phyloP scores from a whole-genome alignment of 2,113 vertebrate genomes.

The Heliornis fulica region DNA sequence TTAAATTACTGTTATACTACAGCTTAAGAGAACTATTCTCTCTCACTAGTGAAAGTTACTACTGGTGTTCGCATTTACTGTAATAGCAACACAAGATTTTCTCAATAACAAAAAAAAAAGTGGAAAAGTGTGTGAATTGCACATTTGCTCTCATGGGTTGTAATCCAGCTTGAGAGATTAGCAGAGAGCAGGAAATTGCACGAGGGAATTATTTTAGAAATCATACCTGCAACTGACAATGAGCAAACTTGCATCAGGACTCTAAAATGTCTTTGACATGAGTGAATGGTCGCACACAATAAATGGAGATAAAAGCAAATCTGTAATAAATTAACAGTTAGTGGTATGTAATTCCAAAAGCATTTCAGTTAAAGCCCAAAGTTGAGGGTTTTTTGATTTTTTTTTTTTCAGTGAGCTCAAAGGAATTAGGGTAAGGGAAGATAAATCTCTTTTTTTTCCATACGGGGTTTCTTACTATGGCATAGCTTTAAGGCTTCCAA shows the following conservation, averaged over 20 bases:
- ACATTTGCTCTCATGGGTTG: not conserved
- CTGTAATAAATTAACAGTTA: not conserved
- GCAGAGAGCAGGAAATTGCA: not conserved
- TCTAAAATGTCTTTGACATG: not conserved
- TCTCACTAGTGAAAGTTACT: not conserved
- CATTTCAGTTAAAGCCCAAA: not conserved
- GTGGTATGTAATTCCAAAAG: not conserved
- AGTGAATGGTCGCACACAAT: not conserved
- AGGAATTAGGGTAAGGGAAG: rapidly evolving
- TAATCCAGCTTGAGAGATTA: not conserved
- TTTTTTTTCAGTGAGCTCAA: not conserved
- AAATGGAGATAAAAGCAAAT: not conserved
- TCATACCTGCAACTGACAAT: not conserved
- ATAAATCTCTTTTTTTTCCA: not conserved
- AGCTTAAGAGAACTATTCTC: not conserved
- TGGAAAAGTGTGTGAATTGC: not conserved
- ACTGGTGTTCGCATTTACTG: not conserved
- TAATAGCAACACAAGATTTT: not conserved
- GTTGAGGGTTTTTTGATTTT: not conserved
- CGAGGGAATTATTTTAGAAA: not conserved
- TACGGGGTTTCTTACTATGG: not conserved
- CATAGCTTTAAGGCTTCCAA: not conserved
- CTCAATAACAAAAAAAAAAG: not conserved
- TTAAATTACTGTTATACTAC: not conserved
- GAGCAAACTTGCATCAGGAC: not conserved